Evolutionary conservation across 2,113 vertebrate genomes (phyloP).

Genomic region (Myotis lucifugus): DNA sequence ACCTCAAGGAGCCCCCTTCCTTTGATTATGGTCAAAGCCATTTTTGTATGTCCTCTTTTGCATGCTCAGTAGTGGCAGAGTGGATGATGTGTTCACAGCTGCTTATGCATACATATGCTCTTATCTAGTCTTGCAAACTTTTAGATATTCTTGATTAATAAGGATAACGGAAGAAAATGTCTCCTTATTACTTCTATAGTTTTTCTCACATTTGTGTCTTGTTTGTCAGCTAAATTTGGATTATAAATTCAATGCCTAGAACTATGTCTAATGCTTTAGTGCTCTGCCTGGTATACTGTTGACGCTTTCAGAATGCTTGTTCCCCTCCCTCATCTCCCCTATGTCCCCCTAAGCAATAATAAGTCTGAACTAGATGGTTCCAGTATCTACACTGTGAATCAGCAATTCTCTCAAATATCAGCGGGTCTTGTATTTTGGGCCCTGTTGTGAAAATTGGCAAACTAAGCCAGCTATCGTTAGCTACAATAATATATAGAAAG

Average conservation of each 20-base stretch:
- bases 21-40: neutral
- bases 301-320: neutral
- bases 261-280: neutral
- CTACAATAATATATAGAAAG: neutral
- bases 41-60: neutral
- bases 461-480: neutral
- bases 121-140: neutral
- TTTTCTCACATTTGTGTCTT: neutral
- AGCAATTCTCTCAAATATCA: neutral
- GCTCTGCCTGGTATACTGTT: neutral
- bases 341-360: neutral
- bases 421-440: neutral
- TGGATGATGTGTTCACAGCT: neutral
- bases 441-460: conserved; percentile 20
- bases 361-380: neutral
- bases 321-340: neutral
- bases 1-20: neutral
- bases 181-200: neutral
- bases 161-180: neutral
- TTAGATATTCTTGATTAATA: neutral
- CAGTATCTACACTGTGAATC: neutral
- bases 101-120: neutral
- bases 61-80: neutral
- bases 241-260: neutral
- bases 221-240: conserved; percentile 36